Base-by-base conservation (phyloP, 2,888 invertebrate genomes). In the Coelinius sp. region DNA sequence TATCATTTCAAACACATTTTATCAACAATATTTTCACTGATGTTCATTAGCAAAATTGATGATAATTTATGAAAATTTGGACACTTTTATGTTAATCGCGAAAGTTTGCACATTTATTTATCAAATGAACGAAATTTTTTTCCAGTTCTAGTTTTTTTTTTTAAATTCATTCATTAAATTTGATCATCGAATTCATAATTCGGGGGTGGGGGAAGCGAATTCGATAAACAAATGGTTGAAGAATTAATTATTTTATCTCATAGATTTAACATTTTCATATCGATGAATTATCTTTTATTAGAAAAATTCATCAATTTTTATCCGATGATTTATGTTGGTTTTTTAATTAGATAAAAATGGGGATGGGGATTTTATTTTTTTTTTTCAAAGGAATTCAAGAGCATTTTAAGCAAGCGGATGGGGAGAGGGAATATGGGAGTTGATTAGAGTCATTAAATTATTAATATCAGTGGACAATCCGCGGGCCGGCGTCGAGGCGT, bases 401-500 rank as follows among this genome's bases (percentile, higher is more conserved):
- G 59, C 59, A n/a, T 59, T 59, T 35, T 31, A 59, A 71, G 70
- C 70, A 71, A 71, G 70, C 56, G 38, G 59, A 27, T 31, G 59
- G 59, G 56, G 25, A 59, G 31, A 59, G 46, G 66, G 56, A n/a
- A n/a, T n/a, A n/a, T 62, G 65, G 66, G 59, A 27, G 31, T 17
- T 25, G 49, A 46, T 31, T 24, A 22, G 31, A 12, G 14, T 25
- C 59, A 10, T n/a, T 46, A 20, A 20, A 49, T 49, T 49, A 49
- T 49, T 49, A 49, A 49, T 49, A 49, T 49, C 46, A 49, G 20
- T 49, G 20, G 22, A 41, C 12, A 63, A 62, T 31, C 27, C 62
- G 69, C 31, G 69, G 62, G 35, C 69, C 62, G 49, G 69, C 68
- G 64, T 63, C 71, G 66, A 67, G 71, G 59, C 71, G 66, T 71